phyloP scores from a whole-genome alignment of 2,888 invertebrate species.

The Corbicula japonica region DNA sequence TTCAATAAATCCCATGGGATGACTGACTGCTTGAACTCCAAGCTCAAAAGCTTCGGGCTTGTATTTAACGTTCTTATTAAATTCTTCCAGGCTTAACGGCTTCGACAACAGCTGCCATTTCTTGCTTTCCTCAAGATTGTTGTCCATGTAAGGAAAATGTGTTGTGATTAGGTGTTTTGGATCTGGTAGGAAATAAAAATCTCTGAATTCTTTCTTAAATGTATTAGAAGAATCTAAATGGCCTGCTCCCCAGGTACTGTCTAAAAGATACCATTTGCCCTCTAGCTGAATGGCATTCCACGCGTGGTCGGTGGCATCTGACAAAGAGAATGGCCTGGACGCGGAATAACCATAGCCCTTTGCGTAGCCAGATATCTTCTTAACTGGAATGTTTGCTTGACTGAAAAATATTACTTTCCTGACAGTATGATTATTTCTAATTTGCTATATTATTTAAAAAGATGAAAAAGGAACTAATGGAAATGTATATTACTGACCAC shows the following conservation, averaged over 20 bases:
- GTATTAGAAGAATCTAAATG: constrained; percentile 39
- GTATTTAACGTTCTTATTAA: constrained; percentile 49
- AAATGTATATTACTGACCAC: too few relatives aligned
- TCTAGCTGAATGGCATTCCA: constrained; percentile 63
- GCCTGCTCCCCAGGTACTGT: constrained; percentile 68
- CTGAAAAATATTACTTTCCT: too few relatives aligned
- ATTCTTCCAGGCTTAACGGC: constrained; percentile 59
- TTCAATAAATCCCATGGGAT: constrained; percentile 40
- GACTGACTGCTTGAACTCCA: constrained; percentile 47
- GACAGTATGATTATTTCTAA: too few relatives aligned
- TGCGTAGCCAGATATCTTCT: constrained; percentile 57
- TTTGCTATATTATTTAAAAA: too few relatives aligned
- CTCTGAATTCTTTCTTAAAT: constrained; percentile 58
- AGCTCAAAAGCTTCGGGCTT: constrained; percentile 40
- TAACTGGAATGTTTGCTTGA: constrained; percentile 44
- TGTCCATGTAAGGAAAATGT: constrained; percentile 71
- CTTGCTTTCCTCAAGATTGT: constrained; percentile 59
- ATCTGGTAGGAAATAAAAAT: constrained; percentile 76
- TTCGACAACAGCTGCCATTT: constrained; percentile 70
- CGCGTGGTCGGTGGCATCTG: constrained; percentile 53
- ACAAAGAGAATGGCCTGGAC: constrained; percentile 28
- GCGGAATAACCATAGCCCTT: constrained; percentile 58
- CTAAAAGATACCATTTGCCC: constrained; percentile 58
- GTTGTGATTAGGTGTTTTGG: constrained; percentile 67
- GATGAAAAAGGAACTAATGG: too few relatives aligned